A percentile compares a stretch with the other conserved stretches of the same genome.
phyloP scores from a whole-genome alignment of 1,140 invertebrate species.

The Bombus haemorrhoidalis region DNA sequence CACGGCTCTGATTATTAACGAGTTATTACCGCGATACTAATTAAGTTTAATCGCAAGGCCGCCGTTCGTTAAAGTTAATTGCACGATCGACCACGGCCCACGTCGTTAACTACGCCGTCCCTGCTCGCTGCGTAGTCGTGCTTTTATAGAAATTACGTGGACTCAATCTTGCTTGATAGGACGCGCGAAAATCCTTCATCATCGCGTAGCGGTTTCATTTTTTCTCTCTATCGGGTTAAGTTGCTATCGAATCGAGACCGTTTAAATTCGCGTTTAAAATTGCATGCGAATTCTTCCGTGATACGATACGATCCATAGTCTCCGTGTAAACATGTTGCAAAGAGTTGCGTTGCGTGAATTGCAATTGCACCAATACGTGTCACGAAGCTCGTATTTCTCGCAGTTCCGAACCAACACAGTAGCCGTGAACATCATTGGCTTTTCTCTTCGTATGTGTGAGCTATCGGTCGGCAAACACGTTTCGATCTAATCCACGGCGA shows the following conservation, averaged over 20 bases:
- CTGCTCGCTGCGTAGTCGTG: slow-evolving; percentile 53
- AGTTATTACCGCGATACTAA: slow-evolving; percentile 80
- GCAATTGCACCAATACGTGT: slow-evolving; percentile 17
- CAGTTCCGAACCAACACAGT: slow-evolving; percentile 1
- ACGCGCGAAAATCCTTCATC: neutral
- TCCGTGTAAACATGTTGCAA: neutral
- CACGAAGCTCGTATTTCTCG: slow-evolving; percentile 16
- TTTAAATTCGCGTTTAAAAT: neutral
- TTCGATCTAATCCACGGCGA: neutral
- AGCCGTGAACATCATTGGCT: neutral
- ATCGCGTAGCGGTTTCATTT: neutral
- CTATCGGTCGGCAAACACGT: slow-evolving; percentile 5
- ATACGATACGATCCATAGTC: neutral
- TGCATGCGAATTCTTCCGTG: neutral
- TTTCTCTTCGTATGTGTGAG: neutral
- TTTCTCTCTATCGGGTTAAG: neutral
- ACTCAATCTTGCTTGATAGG: neutral
- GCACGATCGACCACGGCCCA: slow-evolving; percentile 75
- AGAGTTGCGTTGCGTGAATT: slow-evolving; percentile 2
- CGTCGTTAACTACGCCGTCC: slow-evolving; percentile 74
- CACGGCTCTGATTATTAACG: slow-evolving; percentile 77
- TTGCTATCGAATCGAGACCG: neutral
- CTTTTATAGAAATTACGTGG: slow-evolving; percentile 62
- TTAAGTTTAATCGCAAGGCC: slow-evolving; percentile 81
- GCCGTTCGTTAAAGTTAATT: slow-evolving; percentile 82